Base-by-base conservation (phyloP, 2,888 invertebrate species). In the Entomobrya multifasciata region DNA sequence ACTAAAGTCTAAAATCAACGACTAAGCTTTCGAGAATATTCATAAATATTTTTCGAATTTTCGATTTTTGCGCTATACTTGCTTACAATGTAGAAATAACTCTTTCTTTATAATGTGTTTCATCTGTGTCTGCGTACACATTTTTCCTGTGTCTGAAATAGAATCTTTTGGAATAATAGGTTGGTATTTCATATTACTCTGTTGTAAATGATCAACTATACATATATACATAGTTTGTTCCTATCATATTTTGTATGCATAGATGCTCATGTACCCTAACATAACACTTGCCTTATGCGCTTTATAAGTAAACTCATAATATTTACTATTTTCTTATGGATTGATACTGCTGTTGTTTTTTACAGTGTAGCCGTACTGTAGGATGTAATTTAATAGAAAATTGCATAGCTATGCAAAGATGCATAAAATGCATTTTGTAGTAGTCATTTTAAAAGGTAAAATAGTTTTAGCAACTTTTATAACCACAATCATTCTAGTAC, bases 111-210 rank as follows among this genome's bases (percentile, higher is more conserved):
- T 36, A 6, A 36, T 36, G 36, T 36, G 36, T 55, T 55, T 70
- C 67, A 70, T 70, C 67, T 67, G 62, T 60, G 57, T 57, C 25
- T 60, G 27, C 49, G 49, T n/a, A 49, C 49, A 49, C 49, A 49
- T 49, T 49, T 30, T 30, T 6, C 30, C 36, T 30, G 55, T 22
- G 22, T 25, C 1, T 13, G 60, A 1, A 25, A 70, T 70, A 70
- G 70, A 47, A 70, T 70, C 70, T 8, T 47, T 44, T 44, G 44
- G 22, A 47, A 70, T 70, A 22, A 70, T 70, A 22, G 25, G 70
- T 25, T 70, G 44, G 22, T 70, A 70, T 44, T 70, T 70, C 41
- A n/a, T 13, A 70, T 25, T 49, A 72, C 27, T 52, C 44, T 72
- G 49, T 30, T 30, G n/a, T 27, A 17, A 49, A 52, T 47, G 70